phyloP scores from a whole-genome alignment of 2,888 invertebrate genomes.

The Laspeyria flexula region DNA sequence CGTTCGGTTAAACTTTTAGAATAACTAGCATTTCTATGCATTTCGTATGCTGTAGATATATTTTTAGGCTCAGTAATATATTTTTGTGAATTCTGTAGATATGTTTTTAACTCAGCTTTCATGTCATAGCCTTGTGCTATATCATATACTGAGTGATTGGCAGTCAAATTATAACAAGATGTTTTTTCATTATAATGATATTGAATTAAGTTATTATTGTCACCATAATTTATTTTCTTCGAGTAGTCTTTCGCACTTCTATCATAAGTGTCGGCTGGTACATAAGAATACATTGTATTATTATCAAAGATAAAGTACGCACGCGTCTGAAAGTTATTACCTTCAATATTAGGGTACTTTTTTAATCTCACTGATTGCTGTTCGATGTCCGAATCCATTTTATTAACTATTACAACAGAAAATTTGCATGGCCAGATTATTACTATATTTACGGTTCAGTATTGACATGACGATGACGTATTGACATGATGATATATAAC shows the following conservation, averaged over 20 bases:
- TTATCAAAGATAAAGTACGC: no score
- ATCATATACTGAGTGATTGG: conserved; percentile 13
- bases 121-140: conserved; percentile 7
- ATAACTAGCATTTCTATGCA: conserved; percentile 4
- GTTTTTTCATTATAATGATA: no score
- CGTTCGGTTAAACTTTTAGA: conserved; percentile 8
- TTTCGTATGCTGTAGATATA: no score
- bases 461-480: no score
- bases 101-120: no score
- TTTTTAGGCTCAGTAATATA: conserved; percentile 1
- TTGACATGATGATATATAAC: no score
- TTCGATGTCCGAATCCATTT: conserved; percentile 37
- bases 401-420: conserved; percentile 39
- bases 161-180: neutral
- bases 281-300: no score
- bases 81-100: no score
- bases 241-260: conserved; percentile 8
- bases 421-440: conserved; percentile 33
- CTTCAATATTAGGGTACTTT: conserved; percentile 8
- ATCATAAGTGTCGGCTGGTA: neutral
- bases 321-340: conserved; percentile 16
- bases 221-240: conserved; percentile 16
- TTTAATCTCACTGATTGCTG: conserved; percentile 14
- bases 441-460: no score
- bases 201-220: conserved; percentile 17